Percentiles rank a stretch among this genome's conserved stretches.
Conservation (phyloP, 2,113 vertebrate genomes). For the Dendropsophus ebraccatus region DNA sequence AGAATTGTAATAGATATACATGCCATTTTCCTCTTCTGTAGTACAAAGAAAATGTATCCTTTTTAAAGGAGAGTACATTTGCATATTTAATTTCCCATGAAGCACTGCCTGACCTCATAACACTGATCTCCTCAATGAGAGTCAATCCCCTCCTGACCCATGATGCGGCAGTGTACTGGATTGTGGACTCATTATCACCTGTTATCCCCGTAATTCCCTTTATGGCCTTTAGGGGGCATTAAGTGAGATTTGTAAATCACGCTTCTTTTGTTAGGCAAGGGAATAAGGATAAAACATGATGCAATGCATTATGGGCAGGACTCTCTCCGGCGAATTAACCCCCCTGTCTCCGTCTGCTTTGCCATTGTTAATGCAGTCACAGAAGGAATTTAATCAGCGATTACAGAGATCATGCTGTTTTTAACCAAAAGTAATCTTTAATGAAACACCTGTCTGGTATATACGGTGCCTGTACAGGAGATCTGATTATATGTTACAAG, state of each 20-base stretch:
- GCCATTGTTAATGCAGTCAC: background rate
- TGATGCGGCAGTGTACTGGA: background rate
- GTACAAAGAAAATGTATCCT: too few species aligned
- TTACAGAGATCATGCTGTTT: slow-evolving; percentile 12
- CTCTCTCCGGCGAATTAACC: background rate
- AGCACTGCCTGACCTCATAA: too few species aligned
- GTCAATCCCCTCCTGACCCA: too few species aligned
- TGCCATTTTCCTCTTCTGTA: too few species aligned
- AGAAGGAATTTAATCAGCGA: background rate
- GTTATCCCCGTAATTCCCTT: background rate
- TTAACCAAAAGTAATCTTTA: slow-evolving; percentile 45
- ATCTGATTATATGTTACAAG: background rate
- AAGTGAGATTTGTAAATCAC: background rate
- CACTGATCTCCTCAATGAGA: too few species aligned
- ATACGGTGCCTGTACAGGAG: slow-evolving; percentile 15
- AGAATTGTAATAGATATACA: too few species aligned
- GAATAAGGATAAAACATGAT: background rate
- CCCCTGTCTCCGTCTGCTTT: background rate
- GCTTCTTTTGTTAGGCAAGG: slow-evolving; percentile 1
- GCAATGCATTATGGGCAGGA: slow-evolving; percentile 20
- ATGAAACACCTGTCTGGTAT: slow-evolving; percentile 37
- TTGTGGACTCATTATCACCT: slow-evolving; percentile 25
- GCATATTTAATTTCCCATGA: too few species aligned
- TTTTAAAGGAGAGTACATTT: background rate
- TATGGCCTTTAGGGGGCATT: background rate